Evolutionary conservation across 2,113 vertebrate species (phyloP).

Genomic region (Eupsittula cactorum): DNA sequence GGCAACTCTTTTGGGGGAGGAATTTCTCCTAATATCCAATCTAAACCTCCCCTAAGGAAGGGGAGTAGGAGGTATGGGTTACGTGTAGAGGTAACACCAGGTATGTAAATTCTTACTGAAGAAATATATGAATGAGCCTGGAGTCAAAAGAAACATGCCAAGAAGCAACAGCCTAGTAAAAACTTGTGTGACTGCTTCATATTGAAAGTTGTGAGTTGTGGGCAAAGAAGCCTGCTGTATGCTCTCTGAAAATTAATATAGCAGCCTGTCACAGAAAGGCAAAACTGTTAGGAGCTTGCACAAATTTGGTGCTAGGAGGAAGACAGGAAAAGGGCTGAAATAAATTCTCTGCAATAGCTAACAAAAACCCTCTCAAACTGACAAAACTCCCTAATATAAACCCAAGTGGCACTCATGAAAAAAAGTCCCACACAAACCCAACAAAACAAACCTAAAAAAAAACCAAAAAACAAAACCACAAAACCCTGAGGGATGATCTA

Average conservation of each 20-base stretch:
- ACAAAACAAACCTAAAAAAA: not conserved
- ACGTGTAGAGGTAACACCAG: not conserved
- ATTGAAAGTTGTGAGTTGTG: not conserved
- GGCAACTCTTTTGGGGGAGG: not conserved
- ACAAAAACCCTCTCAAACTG: not conserved
- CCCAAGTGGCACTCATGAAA: not conserved
- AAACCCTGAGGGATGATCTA: not conserved
- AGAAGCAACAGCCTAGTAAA: not conserved
- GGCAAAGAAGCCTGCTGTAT: not conserved
- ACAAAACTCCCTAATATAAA: not conserved
- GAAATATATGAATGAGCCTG: not conserved
- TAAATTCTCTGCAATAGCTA: not conserved
- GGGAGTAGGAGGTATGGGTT: not conserved
- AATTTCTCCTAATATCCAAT: not conserved
- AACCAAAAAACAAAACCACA: no score
- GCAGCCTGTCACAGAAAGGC: not conserved
- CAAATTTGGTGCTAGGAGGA: no score
- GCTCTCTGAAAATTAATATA: not conserved
- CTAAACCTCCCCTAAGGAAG: not conserved
- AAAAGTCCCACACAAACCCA: not conserved
- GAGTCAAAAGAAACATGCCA: accelerated
- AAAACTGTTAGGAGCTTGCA: no score
- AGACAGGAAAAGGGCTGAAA: not conserved
- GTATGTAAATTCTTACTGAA: not conserved
- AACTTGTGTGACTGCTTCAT: not conserved